Base-by-base conservation (phyloP, 2,888 invertebrate species). In the Elgonia sp. region DNA sequence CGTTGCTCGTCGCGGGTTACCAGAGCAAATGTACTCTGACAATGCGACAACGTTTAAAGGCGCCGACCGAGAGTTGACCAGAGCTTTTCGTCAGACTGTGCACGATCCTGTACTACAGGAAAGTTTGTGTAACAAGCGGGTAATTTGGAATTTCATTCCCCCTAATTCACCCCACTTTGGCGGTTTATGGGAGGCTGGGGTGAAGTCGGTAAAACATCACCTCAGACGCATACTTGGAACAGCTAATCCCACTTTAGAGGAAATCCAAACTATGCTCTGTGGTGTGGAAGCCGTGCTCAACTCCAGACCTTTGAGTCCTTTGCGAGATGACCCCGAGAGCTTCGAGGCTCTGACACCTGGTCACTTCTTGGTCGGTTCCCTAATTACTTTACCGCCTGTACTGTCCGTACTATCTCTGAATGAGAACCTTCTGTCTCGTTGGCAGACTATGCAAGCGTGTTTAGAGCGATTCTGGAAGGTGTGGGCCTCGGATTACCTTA, bases 11-110 rank as follows among this genome's bases (percentile, higher is more conserved):
- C 62, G 62, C 18, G 81, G 81, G 2, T 16, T 62, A 3, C 81
- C 81, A 0, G 18, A 21, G 7, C 2, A 12, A 0, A 6, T 81
- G 0, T 62, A 20, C 14, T 46, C 29, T 1, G 81, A 81, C 12
- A 70, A 72, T 37, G 81, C 62, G 2, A 72, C 81, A 1, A 81
- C 42, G n/a, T 81, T 81, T 21, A 42, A 46, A 1, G 81, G 81
- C 16, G 81, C 70, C 7, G 14, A 57, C 18, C 18, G 21, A 8
- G 57, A 57, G 20, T 20, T 57, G 7, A 7, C 18, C 6, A 2
- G 20, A 8, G 0, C 18, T 1, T 57, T 57, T 12, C 7, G 8
- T 8, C 0, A 16, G 0, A 20, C 20, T 0, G 1, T 57, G 1
- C 9, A 9, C 1, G 57, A 57, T 57, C 2, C 8, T 4, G 7